Percentiles rank a stretch among this genome's conserved stretches.
Conservation (phyloP, 2,888 invertebrate species). For the Neocrepidodera transversa region DNA sequence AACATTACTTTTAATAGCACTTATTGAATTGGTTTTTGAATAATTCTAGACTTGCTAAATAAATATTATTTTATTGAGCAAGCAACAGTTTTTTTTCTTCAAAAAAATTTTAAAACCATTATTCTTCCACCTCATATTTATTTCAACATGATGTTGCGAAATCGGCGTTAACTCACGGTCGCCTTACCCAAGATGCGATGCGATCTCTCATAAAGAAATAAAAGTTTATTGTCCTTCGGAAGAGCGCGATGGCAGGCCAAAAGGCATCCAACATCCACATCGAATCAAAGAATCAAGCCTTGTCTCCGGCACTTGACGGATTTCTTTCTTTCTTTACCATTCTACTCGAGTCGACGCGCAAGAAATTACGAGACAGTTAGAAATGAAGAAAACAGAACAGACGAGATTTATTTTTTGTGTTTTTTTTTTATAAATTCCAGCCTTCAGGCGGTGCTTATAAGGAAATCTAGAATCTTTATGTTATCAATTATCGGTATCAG, state of each 20-base stretch:
- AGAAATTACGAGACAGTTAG: conserved; percentile 17
- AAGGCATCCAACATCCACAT: neutral
- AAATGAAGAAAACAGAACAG: no score
- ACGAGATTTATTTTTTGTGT: no score
- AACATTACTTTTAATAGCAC: no score
- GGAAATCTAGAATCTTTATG: no score
- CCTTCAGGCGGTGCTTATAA: no score
- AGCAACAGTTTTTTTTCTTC: no score
- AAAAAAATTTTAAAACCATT: no score
- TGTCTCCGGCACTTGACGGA: conserved; percentile 8
- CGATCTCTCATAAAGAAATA: conserved; percentile 3
- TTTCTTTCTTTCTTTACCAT: conserved; percentile 1
- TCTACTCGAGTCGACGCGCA: neutral
- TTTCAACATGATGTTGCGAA: neutral
- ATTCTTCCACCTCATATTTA: neutral
- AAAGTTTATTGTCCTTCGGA: conserved; percentile 8
- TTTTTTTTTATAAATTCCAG: no score
- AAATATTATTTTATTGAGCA: no score
- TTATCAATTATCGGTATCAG: no score
- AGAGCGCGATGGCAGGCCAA: conserved; percentile 1
- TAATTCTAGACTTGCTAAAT: no score
- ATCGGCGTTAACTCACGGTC: neutral
- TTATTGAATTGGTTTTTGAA: no score
- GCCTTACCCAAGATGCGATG: neutral
- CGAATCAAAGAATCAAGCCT: conserved; percentile 8